Conservation (phyloP, 2,888 invertebrate species). For the Tortrix viridana region DNA sequence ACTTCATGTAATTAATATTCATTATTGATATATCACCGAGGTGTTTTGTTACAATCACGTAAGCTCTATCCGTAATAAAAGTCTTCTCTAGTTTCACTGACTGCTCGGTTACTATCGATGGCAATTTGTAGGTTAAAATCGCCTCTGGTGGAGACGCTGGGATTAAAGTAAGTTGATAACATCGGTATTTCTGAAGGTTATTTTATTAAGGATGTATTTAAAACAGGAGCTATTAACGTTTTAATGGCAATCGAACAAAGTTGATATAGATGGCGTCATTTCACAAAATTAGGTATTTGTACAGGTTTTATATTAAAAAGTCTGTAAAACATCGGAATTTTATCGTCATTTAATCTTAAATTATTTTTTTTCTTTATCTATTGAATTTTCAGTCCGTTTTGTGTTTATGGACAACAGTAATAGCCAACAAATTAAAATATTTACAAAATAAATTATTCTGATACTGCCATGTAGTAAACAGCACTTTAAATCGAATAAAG, state of each 20-base stretch:
- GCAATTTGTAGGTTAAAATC: not conserved
- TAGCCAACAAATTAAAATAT: no score
- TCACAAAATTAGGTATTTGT: no score
- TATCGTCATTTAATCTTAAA: no score
- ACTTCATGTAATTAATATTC: not conserved
- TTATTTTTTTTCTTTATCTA: no score
- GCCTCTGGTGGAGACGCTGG: not conserved
- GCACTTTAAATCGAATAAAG: not conserved
- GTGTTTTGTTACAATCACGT: not conserved
- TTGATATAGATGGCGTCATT: no score
- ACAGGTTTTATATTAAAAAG: no score
- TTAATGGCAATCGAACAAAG: no score
- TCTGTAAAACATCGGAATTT: no score
- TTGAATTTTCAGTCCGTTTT: no score
- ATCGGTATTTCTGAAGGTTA: not conserved
- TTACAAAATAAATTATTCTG: no score
- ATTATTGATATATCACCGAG: constrained; percentile 9
- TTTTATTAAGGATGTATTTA: not conserved
- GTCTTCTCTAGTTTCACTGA: not conserved
- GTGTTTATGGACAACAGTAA: no score
- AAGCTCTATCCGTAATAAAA: not conserved
- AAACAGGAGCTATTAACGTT: not conserved
- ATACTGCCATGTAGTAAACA: no score
- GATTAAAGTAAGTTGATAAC: not conserved
- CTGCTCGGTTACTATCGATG: not conserved